These are phyloP conservation scores for Venustoraphidia nigricollis DNA, from an alignment of 2,888 invertebrate genomes.

Conservation along the genomic window DNA sequence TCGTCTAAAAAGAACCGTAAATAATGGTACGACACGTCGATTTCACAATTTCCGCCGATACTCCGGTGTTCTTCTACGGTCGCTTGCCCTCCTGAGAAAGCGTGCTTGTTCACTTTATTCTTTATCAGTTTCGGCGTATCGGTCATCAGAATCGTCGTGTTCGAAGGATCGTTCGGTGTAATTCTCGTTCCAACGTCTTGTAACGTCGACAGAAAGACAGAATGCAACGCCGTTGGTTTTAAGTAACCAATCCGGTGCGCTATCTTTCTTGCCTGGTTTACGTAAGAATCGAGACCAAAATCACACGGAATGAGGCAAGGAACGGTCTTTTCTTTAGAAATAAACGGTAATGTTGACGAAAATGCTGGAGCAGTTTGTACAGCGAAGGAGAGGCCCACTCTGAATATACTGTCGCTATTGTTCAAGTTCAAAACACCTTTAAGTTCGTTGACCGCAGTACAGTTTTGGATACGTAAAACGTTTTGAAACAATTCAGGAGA, in stretches of 20 bases:
- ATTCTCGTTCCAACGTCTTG: slow-evolving; percentile 97
- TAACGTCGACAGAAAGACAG: slow-evolving; percentile 48
- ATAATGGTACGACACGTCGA: slow-evolving; percentile 93
- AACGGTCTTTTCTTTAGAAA: slow-evolving; percentile 68
- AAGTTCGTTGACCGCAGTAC: slow-evolving; percentile 94
- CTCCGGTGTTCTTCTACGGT: slow-evolving; percentile 86
- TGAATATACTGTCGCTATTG: slow-evolving; percentile 91
- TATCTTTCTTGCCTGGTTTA: slow-evolving; percentile 97
- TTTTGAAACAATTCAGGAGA: slow-evolving; percentile 87
- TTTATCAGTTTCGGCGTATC: slow-evolving; percentile 93
- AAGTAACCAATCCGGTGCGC: slow-evolving; percentile 76
- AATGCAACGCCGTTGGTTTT: slow-evolving; percentile 73
- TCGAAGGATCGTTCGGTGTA: slow-evolving; percentile 82
- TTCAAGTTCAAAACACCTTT: slow-evolving; percentile 97
- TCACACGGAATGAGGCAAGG: slow-evolving; percentile 91
- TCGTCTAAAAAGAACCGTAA: slow-evolving; percentile 89
- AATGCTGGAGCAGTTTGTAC: slow-evolving; percentile 92
- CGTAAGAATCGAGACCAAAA: slow-evolving; percentile 99
- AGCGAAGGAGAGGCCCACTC: slow-evolving; percentile 83
- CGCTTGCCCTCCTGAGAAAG: slow-evolving; percentile 91
- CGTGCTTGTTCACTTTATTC: slow-evolving; percentile 92
- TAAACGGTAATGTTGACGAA: slow-evolving; percentile 77
- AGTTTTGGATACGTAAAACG: slow-evolving; percentile 81
- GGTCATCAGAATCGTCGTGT: slow-evolving; percentile 87
- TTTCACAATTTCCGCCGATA: slow-evolving; percentile 86